These are phyloP conservation scores for Cantharis rustica DNA, from an alignment of 2,888 invertebrate species.

Conservation along the genomic window DNA sequence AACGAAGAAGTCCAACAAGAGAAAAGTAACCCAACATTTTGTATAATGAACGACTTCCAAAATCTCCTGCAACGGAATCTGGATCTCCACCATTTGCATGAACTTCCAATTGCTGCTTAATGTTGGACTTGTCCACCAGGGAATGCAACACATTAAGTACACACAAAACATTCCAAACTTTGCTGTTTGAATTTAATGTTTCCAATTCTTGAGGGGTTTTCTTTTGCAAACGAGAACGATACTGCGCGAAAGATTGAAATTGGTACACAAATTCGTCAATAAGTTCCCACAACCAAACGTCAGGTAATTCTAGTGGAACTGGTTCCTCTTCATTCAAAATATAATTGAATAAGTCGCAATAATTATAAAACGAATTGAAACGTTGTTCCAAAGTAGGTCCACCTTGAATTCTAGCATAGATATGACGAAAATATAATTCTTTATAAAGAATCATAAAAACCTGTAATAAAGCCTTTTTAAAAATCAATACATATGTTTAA, in stretches of 20 bases:
- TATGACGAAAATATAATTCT: slow-evolving; percentile 96
- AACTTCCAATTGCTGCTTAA: slow-evolving; percentile 95
- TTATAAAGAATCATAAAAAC: slow-evolving; percentile 95
- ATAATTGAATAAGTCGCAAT: slow-evolving; percentile 96
- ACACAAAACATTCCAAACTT: slow-evolving; percentile 97
- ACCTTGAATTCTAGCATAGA: slow-evolving; percentile 90
- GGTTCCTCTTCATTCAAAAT: slow-evolving; percentile 90
- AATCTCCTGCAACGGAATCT: slow-evolving; percentile 93
- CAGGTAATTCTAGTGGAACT: slow-evolving; percentile 88
- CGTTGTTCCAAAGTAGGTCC: slow-evolving; percentile 92
- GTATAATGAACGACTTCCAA: slow-evolving; percentile 94
- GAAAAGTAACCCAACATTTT: slow-evolving; percentile 99
- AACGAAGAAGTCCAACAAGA: slow-evolving; percentile 89
- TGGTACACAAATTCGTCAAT: slow-evolving; percentile 99
- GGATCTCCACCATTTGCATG: slow-evolving; percentile 87
- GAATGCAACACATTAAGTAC: slow-evolving; percentile 98
- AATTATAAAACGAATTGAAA: slow-evolving; percentile 95
- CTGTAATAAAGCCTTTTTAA: slow-evolving; percentile 56
- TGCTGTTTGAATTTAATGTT: slow-evolving; percentile 77
- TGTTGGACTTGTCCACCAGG: slow-evolving; percentile 96
- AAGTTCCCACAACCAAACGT: slow-evolving; percentile 99
- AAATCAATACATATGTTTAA: not conserved
- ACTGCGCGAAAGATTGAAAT: slow-evolving; percentile 89
- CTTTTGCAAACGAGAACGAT: slow-evolving; percentile 73
- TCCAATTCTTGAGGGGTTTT: slow-evolving; percentile 81